Conservation (phyloP, 2,888 invertebrate species). For the Heterodera filipjevi region DNA sequence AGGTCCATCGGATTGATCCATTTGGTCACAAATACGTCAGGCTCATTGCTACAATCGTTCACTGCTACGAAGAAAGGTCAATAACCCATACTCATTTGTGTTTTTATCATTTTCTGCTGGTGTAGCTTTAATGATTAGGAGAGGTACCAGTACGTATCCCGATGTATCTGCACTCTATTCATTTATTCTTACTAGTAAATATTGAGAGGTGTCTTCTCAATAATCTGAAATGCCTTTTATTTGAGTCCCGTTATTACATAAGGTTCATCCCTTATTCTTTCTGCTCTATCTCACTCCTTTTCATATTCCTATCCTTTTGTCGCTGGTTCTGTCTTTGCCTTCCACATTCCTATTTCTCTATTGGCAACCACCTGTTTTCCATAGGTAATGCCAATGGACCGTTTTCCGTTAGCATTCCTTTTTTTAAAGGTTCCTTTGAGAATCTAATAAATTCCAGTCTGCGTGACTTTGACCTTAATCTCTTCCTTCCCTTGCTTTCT, state of each 20-base stretch:
- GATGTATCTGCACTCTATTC: no score
- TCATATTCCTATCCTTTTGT: background rate
- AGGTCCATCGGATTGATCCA: background rate
- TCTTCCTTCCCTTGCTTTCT: background rate
- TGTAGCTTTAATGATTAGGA: no score
- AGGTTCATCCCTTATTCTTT: background rate
- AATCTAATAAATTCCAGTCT: background rate
- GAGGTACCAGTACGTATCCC: no score
- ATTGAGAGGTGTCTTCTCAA: no score
- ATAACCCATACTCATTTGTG: background rate
- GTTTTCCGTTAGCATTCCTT: background rate
- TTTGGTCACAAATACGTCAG: background rate
- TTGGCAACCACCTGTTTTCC: conserved; percentile 26
- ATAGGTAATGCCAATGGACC: background rate
- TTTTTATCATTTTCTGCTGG: no score
- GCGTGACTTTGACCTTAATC: conserved; percentile 3
- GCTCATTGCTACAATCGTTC: background rate
- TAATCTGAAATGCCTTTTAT: no score
- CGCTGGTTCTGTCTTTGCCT: background rate
- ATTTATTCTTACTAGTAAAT: no score
- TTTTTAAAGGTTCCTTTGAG: background rate
- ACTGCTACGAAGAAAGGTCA: background rate
- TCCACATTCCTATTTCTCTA: conserved; percentile 13
- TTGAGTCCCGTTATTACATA: no score
- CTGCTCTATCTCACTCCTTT: no score